Evolutionary conservation across 2,797 vertebrate species (phyloP).

Genomic region (Sebastes aleutianus): DNA sequence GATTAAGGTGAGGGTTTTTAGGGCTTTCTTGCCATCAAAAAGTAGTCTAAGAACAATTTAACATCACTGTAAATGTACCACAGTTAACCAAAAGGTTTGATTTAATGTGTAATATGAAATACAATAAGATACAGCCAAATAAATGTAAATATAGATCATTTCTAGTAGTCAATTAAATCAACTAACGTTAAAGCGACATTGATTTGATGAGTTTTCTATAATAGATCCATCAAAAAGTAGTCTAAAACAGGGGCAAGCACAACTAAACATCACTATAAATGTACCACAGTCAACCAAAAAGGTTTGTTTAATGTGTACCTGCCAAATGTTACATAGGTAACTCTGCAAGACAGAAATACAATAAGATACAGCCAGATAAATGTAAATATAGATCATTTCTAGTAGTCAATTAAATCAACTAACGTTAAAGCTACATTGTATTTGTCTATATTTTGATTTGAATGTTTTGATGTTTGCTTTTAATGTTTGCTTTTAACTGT

Average conservation of each 20-base stretch:
- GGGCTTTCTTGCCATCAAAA: background rate
- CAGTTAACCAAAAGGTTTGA: no score
- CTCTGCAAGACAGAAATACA: background rate
- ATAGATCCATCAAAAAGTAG: background rate
- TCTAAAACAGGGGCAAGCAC: background rate
- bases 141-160: background rate
- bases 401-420: no score
- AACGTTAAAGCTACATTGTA: background rate
- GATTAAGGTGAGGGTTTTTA: background rate
- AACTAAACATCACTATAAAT: background rate
- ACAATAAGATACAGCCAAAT: background rate
- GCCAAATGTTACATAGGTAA: background rate
- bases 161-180: no score
- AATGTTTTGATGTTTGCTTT: no score
- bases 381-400: background rate
- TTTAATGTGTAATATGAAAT: background rate
- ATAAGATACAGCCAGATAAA: background rate
- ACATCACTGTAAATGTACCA: background rate
- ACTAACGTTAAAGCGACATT: background rate
- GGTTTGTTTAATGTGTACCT: background rate
- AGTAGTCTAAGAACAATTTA: background rate
- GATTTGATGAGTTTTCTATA: background rate
- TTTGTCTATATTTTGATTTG: no score
- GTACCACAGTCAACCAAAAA: background rate
- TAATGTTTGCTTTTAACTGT: no score